Base-by-base conservation (phyloP, 2,888 invertebrate species). In the Hydraecia micacea region DNA sequence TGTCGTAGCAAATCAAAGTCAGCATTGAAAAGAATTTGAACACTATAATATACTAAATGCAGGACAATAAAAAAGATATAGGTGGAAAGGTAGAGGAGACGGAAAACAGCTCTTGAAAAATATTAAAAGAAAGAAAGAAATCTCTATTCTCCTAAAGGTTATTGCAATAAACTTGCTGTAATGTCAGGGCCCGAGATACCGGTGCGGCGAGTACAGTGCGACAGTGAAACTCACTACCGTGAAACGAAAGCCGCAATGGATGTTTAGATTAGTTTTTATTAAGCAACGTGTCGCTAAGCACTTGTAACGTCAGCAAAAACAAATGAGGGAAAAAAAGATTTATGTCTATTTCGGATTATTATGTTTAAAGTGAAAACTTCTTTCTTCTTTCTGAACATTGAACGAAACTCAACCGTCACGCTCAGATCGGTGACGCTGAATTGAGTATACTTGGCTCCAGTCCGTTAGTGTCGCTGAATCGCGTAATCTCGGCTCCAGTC, bases 211-310 rank as follows among this genome's bases (percentile, higher is more conserved):
- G 73, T 87, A 87, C 83, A 84, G 87, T 87, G 79, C 78, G 87
- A 81, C 86, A 89, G 94, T 90, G 95, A 95, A 95, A 96, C 94
- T 91, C 89, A 79, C 88, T 92, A 90, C 91, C 83, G 90, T 87
- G 93, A 93, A 93, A 92, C 90, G 94, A 94, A 94, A 94, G 93
- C 92, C 90, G 88, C 90, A 90, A 82, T 88, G 89, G 86, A 90
- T 77, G 83, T 68, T 78, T 78, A 91, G 90, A 91, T 92, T 89
- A 90, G 90, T 93, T 94, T 93, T 93, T 93, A 86, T 78, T 80
- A 87, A 83, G 68, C 69, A 83, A 74, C 74, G 73, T 86, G 84
- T 89, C 86, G 85, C 88, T 83, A 86, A 86, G 87, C 83, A 77
- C 75, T 71, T 68, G 88, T 83, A 91, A 78, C 39, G 88, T 72